Evolutionary conservation across 2,113 vertebrate species (phyloP).

Genomic region (Triplophysa siluroides): DNA sequence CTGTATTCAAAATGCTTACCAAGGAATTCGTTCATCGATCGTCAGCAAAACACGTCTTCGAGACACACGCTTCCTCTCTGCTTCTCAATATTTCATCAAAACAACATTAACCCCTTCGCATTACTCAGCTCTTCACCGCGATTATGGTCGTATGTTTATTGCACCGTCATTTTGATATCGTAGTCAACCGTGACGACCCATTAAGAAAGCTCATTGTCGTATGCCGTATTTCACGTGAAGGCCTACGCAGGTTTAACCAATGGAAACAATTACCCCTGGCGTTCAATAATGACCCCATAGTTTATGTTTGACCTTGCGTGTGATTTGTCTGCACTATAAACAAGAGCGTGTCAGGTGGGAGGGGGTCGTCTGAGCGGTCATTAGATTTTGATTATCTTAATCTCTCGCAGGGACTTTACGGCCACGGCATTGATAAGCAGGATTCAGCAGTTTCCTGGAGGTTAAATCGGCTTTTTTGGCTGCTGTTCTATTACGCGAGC

Average conservation of each 20-base stretch:
- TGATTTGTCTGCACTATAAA: conserved; percentile 40
- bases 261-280: conserved; percentile 25
- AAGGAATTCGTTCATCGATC: conserved; percentile 39
- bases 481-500: conserved; percentile 51
- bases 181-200: not conserved
- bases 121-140: not conserved
- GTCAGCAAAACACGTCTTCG: conserved; percentile 43
- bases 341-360: conserved; percentile 8
- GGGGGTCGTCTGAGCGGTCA: conserved; percentile 25
- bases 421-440: conserved; percentile 36
- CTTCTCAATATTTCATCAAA: conserved; percentile 48
- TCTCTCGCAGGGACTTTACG: conserved; percentile 48
- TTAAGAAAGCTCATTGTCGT: conserved; percentile 16
- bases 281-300: conserved; percentile 32
- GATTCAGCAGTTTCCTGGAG: conserved; percentile 46
- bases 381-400: conserved; percentile 46
- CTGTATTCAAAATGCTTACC: conserved; percentile 18
- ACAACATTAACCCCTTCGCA: conserved; percentile 41
- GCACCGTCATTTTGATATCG: not conserved
- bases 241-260: conserved; percentile 29
- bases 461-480: conserved; percentile 50
- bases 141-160: not conserved
- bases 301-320: conserved; percentile 46
- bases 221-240: not conserved
- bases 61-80: conserved; percentile 29